Conservation (phyloP, 2,113 vertebrate genomes). For the Marcusenius ussheri region DNA sequence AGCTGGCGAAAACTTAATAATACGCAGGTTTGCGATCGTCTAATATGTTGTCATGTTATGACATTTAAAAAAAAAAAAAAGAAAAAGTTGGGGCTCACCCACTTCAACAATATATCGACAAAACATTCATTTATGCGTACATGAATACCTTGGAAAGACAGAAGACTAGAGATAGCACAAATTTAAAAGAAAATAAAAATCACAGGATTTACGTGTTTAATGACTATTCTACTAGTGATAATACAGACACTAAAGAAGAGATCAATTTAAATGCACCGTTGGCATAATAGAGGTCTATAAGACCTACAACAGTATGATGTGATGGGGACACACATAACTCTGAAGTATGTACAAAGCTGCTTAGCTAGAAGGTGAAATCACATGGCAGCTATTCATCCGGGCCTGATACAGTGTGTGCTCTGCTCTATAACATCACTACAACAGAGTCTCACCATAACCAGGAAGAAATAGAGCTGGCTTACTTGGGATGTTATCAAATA, state of each 20-base stretch:
- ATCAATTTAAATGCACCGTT: constrained; percentile 5
- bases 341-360: constrained; percentile 58
- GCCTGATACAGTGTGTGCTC: background rate
- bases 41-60: background rate
- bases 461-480: background rate
- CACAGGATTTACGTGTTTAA: background rate
- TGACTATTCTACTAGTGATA: background rate
- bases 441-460: background rate
- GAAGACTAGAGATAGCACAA: background rate
- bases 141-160: background rate
- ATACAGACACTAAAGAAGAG: background rate
- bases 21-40: background rate
- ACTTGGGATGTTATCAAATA: constrained; percentile 16
- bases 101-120: background rate
- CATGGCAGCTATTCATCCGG: constrained; percentile 10
- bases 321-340: constrained; percentile 59
- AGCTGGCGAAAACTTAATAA: background rate
- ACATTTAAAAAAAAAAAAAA: background rate
- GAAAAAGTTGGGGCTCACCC: background rate
- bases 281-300: constrained; percentile 60
- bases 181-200: background rate
- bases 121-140: background rate
- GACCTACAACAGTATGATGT: constrained; percentile 62
- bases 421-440: background rate
- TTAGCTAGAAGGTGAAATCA: constrained; percentile 27